Evolutionary conservation across 2,888 invertebrate species (phyloP).

Genomic region (Scaeva pyrastri): DNA sequence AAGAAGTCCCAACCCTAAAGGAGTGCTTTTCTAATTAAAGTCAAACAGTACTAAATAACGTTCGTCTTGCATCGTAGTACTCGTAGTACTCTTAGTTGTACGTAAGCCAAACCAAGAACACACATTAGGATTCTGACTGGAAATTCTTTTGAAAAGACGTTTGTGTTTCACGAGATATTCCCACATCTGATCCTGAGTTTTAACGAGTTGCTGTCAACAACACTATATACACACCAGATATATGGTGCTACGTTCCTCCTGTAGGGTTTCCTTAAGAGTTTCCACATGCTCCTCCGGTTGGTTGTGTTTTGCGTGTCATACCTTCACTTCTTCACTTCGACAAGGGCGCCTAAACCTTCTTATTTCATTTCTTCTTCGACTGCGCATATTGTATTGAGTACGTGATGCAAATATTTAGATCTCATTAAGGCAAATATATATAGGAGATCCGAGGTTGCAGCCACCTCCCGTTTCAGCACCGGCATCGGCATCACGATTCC

Average conservation of each 20-base stretch:
- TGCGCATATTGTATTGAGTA: constrained; percentile 23
- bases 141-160: constrained; percentile 18
- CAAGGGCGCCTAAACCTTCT: not conserved
- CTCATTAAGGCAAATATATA: constrained; percentile 56
- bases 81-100: not conserved
- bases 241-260: too few species aligned
- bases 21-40: constrained; percentile 50
- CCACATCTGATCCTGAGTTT: constrained; percentile 40
- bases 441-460: not conserved
- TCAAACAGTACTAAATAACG: constrained; percentile 22
- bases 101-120: constrained; percentile 15
- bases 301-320: too few species aligned
- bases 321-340: not conserved
- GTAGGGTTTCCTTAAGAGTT: not conserved
- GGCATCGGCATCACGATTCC: constrained; percentile 10
- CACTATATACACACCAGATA: not conserved
- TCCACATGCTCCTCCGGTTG: not conserved
- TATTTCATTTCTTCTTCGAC: constrained; percentile 7
- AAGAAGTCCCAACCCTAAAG: not conserved
- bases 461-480: not conserved
- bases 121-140: constrained; percentile 1
- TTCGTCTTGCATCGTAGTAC: too few species aligned
- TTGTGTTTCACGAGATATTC: constrained; percentile 3
- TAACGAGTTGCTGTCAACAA: constrained; percentile 53
- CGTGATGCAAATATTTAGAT: constrained; percentile 66